Conservation (phyloP, 2,888 invertebrate species). For the Lordiphosa fenestrarum region DNA sequence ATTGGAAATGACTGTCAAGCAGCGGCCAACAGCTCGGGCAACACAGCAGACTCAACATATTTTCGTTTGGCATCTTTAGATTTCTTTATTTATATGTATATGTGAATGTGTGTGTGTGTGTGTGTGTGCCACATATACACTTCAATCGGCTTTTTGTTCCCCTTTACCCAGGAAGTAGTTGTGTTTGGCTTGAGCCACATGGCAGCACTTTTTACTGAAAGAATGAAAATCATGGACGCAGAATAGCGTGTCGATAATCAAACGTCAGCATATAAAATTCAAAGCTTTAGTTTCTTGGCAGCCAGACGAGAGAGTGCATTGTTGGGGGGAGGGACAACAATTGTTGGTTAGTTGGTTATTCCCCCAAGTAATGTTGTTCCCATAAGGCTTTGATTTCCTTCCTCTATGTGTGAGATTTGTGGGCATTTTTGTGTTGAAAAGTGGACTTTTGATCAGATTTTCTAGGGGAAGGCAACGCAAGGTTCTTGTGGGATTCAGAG, state of each 20-base stretch:
- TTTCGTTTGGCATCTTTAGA: constrained; percentile 63
- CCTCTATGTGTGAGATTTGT: too few species aligned
- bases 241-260: constrained; percentile 68
- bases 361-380: too few species aligned
- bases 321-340: too few species aligned
- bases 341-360: too few species aligned
- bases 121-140: constrained; percentile 8
- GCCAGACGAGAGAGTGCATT: constrained; percentile 5
- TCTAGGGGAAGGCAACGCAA: too few species aligned
- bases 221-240: constrained; percentile 18
- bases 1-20: constrained; percentile 70
- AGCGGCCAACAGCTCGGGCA: constrained; percentile 45
- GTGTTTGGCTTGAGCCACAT: constrained; percentile 27
- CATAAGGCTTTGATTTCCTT: neutral
- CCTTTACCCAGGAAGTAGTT: constrained; percentile 27
- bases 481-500: too few species aligned
- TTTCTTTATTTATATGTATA: constrained; percentile 27
- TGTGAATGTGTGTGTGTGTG: too few species aligned
- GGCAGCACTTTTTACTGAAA: constrained; percentile 35
- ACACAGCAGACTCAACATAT: constrained; percentile 31
- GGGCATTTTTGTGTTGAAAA: too few species aligned
- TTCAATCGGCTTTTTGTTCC: constrained; percentile 3
- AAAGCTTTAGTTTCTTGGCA: constrained; percentile 51
- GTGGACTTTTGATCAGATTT: too few species aligned
- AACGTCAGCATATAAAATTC: constrained; percentile 70